Percentiles rank a stretch among this genome's conserved stretches.
Conservation (phyloP, 2,113 vertebrate genomes). For the Dicerorhinus sumatrensis region DNA sequence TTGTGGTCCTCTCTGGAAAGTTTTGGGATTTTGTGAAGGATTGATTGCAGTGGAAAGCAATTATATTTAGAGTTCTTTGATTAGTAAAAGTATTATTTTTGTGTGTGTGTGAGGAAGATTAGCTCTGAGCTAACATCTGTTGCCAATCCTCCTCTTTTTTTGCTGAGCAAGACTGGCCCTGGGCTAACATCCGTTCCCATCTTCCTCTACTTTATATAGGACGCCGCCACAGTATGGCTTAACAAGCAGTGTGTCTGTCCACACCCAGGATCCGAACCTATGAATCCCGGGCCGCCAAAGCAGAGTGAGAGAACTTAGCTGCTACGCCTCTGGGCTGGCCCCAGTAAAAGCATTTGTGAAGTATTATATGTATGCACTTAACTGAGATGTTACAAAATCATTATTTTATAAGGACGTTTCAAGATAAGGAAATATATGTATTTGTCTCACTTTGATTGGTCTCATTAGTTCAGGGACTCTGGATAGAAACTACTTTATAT, state of each 20-base stretch:
- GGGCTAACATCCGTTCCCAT: too few species aligned
- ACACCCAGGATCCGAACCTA: too few species aligned
- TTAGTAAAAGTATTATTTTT: neutral
- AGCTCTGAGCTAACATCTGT: too few species aligned
- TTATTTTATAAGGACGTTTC: neutral
- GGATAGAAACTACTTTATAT: neutral
- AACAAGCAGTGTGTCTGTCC: too few species aligned
- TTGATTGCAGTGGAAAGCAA: neutral
- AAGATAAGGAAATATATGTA: neutral
- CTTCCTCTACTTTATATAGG: too few species aligned
- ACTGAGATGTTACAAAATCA: neutral
- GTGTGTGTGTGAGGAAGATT: too few species aligned
- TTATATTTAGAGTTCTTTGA: neutral
- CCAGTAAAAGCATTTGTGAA: neutral
- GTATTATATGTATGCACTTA: neutral
- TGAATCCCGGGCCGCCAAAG: too few species aligned
- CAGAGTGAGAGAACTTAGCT: too few species aligned
- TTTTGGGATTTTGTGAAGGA: neutral
- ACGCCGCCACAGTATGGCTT: too few species aligned
- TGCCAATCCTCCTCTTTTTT: too few species aligned
- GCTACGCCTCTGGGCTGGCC: too few species aligned
- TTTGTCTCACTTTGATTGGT: neutral
- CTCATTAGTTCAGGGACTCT: neutral
- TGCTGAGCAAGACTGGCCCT: too few species aligned
- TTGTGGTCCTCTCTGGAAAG: neutral